These are phyloP conservation scores for Neolamprologus modestus DNA, from an alignment of 2,113 vertebrate genomes.

Conservation along the genomic window DNA sequence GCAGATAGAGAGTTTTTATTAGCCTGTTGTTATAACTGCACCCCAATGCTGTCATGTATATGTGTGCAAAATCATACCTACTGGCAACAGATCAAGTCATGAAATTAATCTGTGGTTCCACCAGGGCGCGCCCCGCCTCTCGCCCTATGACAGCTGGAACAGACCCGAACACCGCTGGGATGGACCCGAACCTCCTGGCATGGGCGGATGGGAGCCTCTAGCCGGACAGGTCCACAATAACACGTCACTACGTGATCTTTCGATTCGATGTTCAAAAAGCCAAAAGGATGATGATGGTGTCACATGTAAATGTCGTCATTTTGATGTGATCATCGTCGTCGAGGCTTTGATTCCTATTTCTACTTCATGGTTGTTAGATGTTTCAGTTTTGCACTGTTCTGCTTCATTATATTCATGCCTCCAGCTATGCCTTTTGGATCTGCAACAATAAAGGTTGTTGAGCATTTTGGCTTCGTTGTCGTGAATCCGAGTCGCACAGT, in stretches of 20 bases:
- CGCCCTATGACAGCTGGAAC: accelerated
- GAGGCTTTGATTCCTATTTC: not conserved
- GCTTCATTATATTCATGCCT: accelerated
- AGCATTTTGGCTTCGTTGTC: not conserved
- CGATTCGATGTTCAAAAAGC: not conserved
- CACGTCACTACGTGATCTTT: not conserved
- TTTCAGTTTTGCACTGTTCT: not conserved
- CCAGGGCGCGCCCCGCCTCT: not conserved
- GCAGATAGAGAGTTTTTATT: too few species aligned
- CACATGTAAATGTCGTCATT: accelerated
- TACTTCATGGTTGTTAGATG: not conserved
- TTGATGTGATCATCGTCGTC: not conserved
- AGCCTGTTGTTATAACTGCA: too few species aligned
- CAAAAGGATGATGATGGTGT: not conserved
- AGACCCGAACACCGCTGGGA: not conserved
- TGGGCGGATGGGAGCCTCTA: not conserved
- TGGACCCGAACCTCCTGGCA: accelerated
- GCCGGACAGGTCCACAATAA: accelerated
- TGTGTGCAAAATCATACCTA: not conserved
- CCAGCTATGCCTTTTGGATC: not conserved
- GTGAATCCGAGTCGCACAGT: not conserved
- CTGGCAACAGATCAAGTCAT: not conserved
- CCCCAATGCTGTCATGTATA: not conserved
- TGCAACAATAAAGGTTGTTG: not conserved
- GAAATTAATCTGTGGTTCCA: not conserved